phyloP scores from a whole-genome alignment of 2,888 invertebrate genomes.

The Eledona agricola region DNA sequence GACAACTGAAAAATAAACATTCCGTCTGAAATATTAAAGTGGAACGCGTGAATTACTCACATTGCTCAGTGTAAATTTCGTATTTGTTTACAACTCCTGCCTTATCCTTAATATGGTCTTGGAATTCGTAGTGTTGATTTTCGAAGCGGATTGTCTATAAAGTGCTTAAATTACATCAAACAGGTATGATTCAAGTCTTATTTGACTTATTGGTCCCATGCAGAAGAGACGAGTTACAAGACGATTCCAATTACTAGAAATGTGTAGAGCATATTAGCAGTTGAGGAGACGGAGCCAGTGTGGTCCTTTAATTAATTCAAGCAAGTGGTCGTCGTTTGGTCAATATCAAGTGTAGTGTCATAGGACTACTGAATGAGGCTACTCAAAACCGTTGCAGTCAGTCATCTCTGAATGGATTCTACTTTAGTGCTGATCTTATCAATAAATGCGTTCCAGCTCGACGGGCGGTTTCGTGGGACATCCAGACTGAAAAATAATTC shows the following conservation, averaged over 20 bases:
- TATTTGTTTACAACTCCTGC: conserved; percentile 1
- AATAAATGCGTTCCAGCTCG: conserved; percentile 45
- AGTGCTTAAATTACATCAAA: too few relatives aligned
- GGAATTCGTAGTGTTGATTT: conserved; percentile 15
- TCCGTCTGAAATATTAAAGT: conserved; percentile 20
- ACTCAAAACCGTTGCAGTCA: conserved; percentile 48
- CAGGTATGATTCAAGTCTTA: too few relatives aligned
- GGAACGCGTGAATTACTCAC: conserved; percentile 2
- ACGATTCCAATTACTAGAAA: background rate
- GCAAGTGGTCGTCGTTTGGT: conserved; percentile 22
- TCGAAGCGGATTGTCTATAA: conserved; percentile 1
- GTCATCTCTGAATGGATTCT: conserved; percentile 48
- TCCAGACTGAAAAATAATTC: conserved; percentile 35
- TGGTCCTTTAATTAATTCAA: conserved; percentile 12
- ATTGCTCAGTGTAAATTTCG: conserved; percentile 1
- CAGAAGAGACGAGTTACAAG: too few relatives aligned
- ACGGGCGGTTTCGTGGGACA: conserved; percentile 41
- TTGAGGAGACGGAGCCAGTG: conserved; percentile 4
- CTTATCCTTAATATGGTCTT: conserved; percentile 4
- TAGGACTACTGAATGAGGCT: conserved; percentile 45
- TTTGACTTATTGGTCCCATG: too few relatives aligned
- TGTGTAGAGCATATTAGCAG: background rate
- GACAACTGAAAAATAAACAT: conserved; percentile 28
- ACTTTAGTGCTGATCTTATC: conserved; percentile 50
- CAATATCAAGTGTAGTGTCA: conserved; percentile 41